These are phyloP conservation scores for Myotis myotis DNA, from an alignment of 2,797 vertebrate genomes.

Conservation along the genomic window DNA sequence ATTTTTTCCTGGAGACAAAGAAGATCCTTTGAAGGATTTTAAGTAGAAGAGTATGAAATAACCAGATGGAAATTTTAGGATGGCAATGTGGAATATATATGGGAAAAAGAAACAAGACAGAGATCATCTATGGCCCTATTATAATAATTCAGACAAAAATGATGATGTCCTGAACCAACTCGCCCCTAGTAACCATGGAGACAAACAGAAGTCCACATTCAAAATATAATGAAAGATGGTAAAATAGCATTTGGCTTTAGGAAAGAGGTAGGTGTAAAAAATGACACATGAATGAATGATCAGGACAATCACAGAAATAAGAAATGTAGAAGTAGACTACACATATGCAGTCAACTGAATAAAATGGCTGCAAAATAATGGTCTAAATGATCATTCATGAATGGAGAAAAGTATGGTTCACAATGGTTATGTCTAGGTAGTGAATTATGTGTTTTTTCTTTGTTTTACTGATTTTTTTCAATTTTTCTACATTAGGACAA, in stretches of 20 bases:
- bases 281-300: background rate
- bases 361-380: slow-evolving; percentile 5
- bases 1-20: slow-evolving; percentile 21
- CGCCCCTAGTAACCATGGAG: background rate
- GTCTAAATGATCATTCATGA: background rate
- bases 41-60: slow-evolving; percentile 2
- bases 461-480: slow-evolving; percentile 3
- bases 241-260: background rate
- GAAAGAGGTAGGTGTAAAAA: background rate
- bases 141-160: slow-evolving; percentile 8
- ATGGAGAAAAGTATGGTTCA: background rate
- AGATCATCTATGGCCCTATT: background rate
- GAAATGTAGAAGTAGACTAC: background rate
- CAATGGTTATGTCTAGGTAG: background rate
- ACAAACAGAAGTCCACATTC: background rate
- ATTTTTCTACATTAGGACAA: slow-evolving; percentile 43
- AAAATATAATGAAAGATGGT: slow-evolving; percentile 14
- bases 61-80: background rate
- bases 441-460: background rate
- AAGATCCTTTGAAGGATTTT: background rate
- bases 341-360: background rate
- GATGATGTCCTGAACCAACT: background rate
- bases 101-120: background rate
- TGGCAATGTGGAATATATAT: background rate
- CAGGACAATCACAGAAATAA: background rate